Conservation (phyloP, 2,888 invertebrate species). For the Priocnemis perturbator region DNA sequence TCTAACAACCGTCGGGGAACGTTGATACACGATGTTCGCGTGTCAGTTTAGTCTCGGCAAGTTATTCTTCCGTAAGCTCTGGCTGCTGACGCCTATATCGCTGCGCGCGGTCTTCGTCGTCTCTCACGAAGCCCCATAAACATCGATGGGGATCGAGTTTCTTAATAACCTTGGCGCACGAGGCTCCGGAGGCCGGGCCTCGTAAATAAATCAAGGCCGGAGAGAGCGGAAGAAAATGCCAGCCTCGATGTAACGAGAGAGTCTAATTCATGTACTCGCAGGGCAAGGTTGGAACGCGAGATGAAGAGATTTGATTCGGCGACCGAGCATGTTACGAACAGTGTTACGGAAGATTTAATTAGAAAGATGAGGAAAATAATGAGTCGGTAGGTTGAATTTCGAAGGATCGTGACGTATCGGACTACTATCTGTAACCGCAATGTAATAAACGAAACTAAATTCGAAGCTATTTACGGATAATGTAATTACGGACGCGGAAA, state of each 20-base stretch:
- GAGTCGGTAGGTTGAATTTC: no score
- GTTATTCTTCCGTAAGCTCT: conserved; percentile 12
- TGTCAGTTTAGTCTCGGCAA: conserved; percentile 21
- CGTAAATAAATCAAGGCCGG: conserved; percentile 28
- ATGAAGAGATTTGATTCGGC: neutral
- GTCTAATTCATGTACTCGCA: neutral
- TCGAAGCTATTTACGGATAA: no score
- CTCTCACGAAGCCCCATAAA: conserved; percentile 40
- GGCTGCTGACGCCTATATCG: conserved; percentile 18
- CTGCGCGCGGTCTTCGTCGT: conserved; percentile 15
- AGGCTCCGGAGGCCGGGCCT: conserved; percentile 9
- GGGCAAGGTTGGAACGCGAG: neutral
- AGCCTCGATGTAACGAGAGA: neutral
- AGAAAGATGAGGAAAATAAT: no score
- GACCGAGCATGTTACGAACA: no score
- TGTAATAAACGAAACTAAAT: no score
- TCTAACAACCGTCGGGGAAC: no score
- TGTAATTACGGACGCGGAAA: no score
- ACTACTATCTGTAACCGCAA: no score
- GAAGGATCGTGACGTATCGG: no score
- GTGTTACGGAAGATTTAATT: no score
- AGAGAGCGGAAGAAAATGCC: conserved; percentile 17
- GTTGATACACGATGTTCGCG: conserved; percentile 10
- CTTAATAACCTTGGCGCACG: conserved; percentile 41
- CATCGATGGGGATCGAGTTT: conserved; percentile 43